A percentile compares a stretch with the other conserved stretches of the same genome.
Conservation (phyloP, 35 echinoderm and acorn worm species). For the Holothuria glaberrima region DNA sequence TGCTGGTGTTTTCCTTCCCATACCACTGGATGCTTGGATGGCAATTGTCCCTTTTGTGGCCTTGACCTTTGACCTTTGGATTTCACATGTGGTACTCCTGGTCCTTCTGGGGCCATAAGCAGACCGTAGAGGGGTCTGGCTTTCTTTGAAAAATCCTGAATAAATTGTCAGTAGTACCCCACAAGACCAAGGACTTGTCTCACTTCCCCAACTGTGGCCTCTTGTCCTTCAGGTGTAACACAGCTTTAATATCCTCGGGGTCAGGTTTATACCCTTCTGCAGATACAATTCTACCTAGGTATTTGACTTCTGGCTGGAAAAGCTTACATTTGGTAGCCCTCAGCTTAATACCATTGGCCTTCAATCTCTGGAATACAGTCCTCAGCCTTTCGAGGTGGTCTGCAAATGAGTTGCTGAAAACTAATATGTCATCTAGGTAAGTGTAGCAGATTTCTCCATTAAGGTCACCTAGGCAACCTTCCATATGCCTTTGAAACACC, state of each 20-base stretch:
- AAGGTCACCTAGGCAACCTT: conserved; percentile 29
- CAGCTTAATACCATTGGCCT: conserved; percentile 56
- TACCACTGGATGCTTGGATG: neutral
- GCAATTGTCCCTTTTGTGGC: neutral
- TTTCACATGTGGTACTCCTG: too few relatives aligned
- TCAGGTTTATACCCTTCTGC: conserved; percentile 43
- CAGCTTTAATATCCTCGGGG: conserved; percentile 43
- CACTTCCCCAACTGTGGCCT: conserved; percentile 19
- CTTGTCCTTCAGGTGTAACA: conserved; percentile 30
- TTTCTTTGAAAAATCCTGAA: conserved; percentile 32
- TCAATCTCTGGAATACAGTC: conserved; percentile 41
- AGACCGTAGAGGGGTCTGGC: conserved; percentile 1
- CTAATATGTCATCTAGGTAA: conserved; percentile 66
- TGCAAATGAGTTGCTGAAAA: conserved; percentile 34
- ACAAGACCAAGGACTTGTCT: conserved; percentile 18
- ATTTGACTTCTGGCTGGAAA: conserved; percentile 21
- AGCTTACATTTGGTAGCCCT: conserved; percentile 53
- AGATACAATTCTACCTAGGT: conserved; percentile 55
- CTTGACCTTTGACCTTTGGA: neutral
- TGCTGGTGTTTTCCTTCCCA: neutral
- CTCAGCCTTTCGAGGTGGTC: conserved; percentile 39
- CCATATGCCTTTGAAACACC: conserved; percentile 52
- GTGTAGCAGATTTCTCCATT: conserved; percentile 45
- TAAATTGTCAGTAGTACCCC: conserved; percentile 45
- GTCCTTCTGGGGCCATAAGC: neutral